Evolutionary conservation across 2,113 vertebrate species (phyloP), one percentile per base, ranked within the genome.

Genomic region (Panurus biarmicus): DNA sequence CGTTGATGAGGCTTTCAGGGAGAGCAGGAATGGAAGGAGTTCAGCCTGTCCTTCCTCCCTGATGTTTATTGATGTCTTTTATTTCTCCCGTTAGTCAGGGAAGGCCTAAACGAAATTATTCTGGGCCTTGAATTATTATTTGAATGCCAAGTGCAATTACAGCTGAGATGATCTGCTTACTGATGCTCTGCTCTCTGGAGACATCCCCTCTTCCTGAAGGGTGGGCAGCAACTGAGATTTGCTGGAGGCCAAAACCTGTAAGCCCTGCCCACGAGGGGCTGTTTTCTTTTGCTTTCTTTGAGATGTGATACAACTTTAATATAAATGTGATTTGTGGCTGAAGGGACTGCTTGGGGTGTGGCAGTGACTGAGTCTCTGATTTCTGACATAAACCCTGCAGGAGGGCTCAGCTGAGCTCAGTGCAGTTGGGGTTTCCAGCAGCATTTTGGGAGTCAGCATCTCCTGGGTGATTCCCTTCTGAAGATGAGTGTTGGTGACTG

Each of bases 61-160:
- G 58, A 51, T 57, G 13, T 47, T 93, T 36, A 62, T 60, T 75
- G 53, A 65, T 85, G 31, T 5, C 33, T 81, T 61, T 81, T 36
- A 60, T 36, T 25, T 12, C 36, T 35, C 40, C 47, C 85, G n/a
- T 72, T 96, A 64, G 79, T 73, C 62, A 44, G 23, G 15, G 61
- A 75, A 81, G 58, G 33, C 75, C 53, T 88, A 82, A 95, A 92
- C 8, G 10, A 77, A 95, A 94, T 96, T 86, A 66, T 74, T 64
- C 79, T 53, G 74, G 81, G 51, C 38, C 38, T 95, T 11, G 8
- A 77, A 18, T 28, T 6, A 23, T 77, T n/a, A 75, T 93, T 89
- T 90, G 78, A 74, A 79, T 36, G 85, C 79, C 96, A 94, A 74
- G 79, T 70, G 54, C 85, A 85, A 95, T 95, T 96, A 87, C 3